Conservation (phyloP, 2,888 invertebrate species). For the Cyaniris semiargus region DNA sequence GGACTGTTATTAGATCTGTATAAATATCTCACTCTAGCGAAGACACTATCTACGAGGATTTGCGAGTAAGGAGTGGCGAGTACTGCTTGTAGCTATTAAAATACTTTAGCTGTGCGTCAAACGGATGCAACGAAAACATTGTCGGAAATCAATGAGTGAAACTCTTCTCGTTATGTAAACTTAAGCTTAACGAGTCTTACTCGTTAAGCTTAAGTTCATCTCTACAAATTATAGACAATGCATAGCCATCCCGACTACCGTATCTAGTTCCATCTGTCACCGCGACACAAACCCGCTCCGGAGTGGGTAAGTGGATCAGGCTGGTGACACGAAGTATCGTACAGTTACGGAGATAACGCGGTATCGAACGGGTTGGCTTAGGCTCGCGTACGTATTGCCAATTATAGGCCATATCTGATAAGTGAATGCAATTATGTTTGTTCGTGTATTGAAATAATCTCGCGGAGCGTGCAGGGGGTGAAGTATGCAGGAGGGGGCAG, state of each 20-base stretch:
- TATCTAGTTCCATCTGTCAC: neutral
- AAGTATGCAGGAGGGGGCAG: neutral
- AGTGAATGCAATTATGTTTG: slow-evolving; percentile 42
- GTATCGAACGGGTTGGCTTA: slow-evolving; percentile 5
- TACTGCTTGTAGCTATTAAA: neutral
- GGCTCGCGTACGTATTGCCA: slow-evolving; percentile 38
- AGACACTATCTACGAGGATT: neutral
- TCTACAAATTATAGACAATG: neutral
- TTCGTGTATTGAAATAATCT: slow-evolving; percentile 40
- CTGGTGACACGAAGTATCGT: slow-evolving; percentile 12
- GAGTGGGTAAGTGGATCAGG: slow-evolving; percentile 4
- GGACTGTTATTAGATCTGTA: slow-evolving; percentile 16
- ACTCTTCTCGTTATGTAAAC: too few relatives aligned
- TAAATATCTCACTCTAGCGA: slow-evolving; percentile 2
- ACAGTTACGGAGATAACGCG: neutral
- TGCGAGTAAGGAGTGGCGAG: neutral
- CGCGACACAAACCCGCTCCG: neutral
- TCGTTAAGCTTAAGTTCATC: neutral
- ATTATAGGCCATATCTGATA: slow-evolving; percentile 42
- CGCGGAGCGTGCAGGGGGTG: slow-evolving; percentile 36
- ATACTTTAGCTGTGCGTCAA: neutral
- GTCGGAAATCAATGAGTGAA: neutral
- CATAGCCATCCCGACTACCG: neutral
- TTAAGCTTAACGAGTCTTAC: too few relatives aligned
- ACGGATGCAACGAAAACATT: neutral